These are phyloP conservation scores for Horisme vitalbata DNA, from an alignment of 2,888 invertebrate species.

Conservation along the genomic window DNA sequence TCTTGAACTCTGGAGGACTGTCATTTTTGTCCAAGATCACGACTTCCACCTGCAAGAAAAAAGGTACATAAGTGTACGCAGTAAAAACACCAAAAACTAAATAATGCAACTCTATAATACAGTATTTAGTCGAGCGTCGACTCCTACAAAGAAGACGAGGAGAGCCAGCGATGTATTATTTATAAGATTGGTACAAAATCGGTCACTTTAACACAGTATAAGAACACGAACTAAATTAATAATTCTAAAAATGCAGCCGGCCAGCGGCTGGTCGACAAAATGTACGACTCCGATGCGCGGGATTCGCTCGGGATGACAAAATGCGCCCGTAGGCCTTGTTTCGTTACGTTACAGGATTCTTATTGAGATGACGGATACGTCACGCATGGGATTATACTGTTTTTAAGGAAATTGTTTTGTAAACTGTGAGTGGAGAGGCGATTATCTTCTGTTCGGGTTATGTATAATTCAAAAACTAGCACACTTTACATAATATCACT, in stretches of 20 bases:
- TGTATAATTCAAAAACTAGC: conserved; percentile 5
- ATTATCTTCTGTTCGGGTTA: background rate
- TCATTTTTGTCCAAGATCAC: conserved; percentile 96
- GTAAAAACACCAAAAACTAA: conserved; percentile 36
- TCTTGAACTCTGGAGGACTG: conserved; percentile 94
- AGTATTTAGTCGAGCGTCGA: conserved; percentile 44
- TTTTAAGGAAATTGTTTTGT: conserved; percentile 6
- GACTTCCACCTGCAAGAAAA: conserved; percentile 89
- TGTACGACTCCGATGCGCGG: conserved; percentile 50
- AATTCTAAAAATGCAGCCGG: conserved; percentile 78
- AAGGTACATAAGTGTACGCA: conserved; percentile 13
- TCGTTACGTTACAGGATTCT: conserved; percentile 39
- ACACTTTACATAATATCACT: conserved; percentile 3
- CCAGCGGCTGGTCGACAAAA: conserved; percentile 57
- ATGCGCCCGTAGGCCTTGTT: conserved; percentile 47
- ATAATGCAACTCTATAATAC: conserved; percentile 56
- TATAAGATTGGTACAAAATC: conserved; percentile 72
- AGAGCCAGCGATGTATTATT: conserved; percentile 69
- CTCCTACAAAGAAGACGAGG: conserved; percentile 56
- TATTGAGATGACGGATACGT: too few species aligned
- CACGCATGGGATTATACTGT: conserved; percentile 17
- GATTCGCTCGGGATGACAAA: conserved; percentile 49
- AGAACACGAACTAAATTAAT: conserved; percentile 77
- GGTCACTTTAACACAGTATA: conserved; percentile 70
- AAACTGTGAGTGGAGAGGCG: conserved; percentile 1